Conservation (phyloP, 2,888 invertebrate species). For the Dryadula phaetusa region DNA sequence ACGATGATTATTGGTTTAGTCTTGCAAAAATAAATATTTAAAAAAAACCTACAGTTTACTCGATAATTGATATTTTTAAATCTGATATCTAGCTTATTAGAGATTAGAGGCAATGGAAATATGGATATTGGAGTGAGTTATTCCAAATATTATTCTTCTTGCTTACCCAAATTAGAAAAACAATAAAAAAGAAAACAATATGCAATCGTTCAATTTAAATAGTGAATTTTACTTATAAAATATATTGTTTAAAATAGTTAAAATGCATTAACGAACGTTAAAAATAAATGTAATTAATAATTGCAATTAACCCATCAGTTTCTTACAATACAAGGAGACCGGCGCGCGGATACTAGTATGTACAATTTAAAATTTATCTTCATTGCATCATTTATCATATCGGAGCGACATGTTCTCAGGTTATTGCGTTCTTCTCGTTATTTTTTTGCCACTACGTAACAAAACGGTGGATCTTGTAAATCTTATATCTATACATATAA, state of each 20-base stretch:
- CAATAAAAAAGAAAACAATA: background rate
- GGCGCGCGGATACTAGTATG: constrained; percentile 28
- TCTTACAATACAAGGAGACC: constrained; percentile 4
- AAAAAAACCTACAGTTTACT: background rate
- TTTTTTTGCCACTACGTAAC: constrained; percentile 36
- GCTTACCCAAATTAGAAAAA: background rate
- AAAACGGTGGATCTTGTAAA: constrained; percentile 17
- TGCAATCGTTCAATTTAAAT: background rate
- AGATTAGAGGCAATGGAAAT: too few relatives aligned
- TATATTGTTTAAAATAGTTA: too few relatives aligned
- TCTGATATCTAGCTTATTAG: background rate
- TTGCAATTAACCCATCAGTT: background rate
- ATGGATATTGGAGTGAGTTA: background rate
- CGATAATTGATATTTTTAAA: background rate
- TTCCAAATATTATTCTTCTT: background rate
- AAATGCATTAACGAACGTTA: too few relatives aligned
- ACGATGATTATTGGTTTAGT: background rate
- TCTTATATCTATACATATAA: constrained; percentile 29
- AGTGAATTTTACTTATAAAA: background rate
- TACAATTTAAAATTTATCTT: constrained; percentile 37
- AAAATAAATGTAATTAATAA: constrained; percentile 2
- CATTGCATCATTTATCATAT: constrained; percentile 43
- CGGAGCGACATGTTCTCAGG: constrained; percentile 41
- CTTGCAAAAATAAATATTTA: background rate
- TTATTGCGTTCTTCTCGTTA: constrained; percentile 39